Evolutionary conservation across 30 jellyfish, hydroid and myxozoan species (phyloP).

Genomic region (Calvadosia cruxmelitensis): DNA sequence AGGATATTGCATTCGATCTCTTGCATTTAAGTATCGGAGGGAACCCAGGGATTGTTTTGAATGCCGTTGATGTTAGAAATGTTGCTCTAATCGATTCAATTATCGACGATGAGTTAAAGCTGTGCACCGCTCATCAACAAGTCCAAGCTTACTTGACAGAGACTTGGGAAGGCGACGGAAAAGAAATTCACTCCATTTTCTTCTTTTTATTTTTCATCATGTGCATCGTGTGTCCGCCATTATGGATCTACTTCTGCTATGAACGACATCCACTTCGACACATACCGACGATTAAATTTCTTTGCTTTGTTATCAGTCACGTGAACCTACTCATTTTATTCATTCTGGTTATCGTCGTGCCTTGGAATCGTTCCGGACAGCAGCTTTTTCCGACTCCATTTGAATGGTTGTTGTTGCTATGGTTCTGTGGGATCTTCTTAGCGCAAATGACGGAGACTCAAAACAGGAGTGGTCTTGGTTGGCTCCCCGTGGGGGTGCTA

Average conservation of each 20-base stretch:
- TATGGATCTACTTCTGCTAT: conserved; percentile 85
- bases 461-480: conserved; percentile 56
- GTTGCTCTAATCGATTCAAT: conserved; percentile 72
- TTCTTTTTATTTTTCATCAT: conserved; percentile 10
- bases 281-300: conserved; percentile 81
- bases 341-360: conserved; percentile 67
- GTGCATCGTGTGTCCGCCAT: conserved; percentile 75
- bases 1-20: conserved; percentile 46
- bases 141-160: conserved; percentile 87
- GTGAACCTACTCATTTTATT: conserved; percentile 44
- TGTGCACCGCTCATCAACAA: conserved; percentile 81
- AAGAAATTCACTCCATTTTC: conserved; percentile 34
- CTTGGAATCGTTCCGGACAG: conserved; percentile 81
- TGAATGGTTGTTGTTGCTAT: conserved; percentile 68
- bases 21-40: conserved; percentile 64
- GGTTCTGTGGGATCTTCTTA: conserved; percentile 77
- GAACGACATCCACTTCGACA: conserved; percentile 81
- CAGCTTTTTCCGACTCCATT: conserved; percentile 74
- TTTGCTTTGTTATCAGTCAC: conserved; percentile 79
- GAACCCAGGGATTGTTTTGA: conserved; percentile 63
- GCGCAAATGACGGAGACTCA: conserved; percentile 86
- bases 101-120: conserved; percentile 79
- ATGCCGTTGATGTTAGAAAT: conserved; percentile 81
- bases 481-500: conserved; percentile 51
- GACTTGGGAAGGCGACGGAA: conserved; percentile 79